Percentiles rank a stretch among this genome's conserved stretches.
Evolutionary conservation across 1,140 invertebrate species (phyloP).

Genomic region (Campoletis sonorensis): DNA sequence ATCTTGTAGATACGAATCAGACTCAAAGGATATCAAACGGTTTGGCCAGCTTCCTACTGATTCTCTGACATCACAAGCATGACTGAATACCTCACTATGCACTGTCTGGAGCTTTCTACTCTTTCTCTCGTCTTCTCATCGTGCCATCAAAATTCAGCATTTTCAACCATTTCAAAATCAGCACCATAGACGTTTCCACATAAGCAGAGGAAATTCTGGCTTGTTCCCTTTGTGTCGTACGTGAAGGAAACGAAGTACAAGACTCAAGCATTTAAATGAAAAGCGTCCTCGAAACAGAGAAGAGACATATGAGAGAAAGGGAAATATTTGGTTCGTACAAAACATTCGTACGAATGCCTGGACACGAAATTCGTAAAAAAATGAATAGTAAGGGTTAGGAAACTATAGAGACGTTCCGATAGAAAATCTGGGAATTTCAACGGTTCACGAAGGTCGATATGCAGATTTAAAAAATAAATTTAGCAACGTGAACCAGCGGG

Average conservation of each 20-base stretch:
- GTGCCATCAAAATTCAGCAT: neutral
- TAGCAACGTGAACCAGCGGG: neutral
- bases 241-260: too few relatives aligned
- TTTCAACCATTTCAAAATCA: neutral
- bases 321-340: too few relatives aligned
- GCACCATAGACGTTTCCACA: neutral
- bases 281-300: too few relatives aligned
- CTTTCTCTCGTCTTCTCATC: neutral
- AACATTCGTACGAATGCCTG: too few relatives aligned
- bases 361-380: too few relatives aligned
- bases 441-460: neutral
- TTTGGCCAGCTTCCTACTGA: conserved; percentile 52
- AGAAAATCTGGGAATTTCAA: neutral
- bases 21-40: conserved; percentile 53
- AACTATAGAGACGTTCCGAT: too few relatives aligned
- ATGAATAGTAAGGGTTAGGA: too few relatives aligned
- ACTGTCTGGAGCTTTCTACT: neutral
- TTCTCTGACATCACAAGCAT: conserved; percentile 26
- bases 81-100: neutral
- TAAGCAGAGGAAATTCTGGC: neutral
- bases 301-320: too few relatives aligned
- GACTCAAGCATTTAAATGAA: neutral
- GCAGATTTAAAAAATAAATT: neutral
- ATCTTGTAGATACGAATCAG: conserved; percentile 53
- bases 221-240: neutral